A percentile compares a stretch with the other conserved stretches of the same genome.
phyloP scores from a whole-genome alignment of 2,888 invertebrate genomes.

The Machimus atricapillus region DNA sequence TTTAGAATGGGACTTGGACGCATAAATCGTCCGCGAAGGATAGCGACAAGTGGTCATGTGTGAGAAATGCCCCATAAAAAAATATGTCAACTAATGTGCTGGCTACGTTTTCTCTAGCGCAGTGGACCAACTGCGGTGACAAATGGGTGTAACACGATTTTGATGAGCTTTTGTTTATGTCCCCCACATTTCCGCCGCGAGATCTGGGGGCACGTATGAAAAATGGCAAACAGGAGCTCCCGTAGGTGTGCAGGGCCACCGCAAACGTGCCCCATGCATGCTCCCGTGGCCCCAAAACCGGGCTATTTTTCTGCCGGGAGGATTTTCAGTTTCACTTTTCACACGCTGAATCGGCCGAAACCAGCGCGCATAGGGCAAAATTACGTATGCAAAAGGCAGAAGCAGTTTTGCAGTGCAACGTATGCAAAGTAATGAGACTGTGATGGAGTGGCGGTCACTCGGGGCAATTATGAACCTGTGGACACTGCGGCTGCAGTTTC shows the following conservation, averaged over 20 bases:
- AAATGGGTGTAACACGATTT: conserved; percentile 45
- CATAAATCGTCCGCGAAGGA: conserved; percentile 1
- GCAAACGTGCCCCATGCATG: neutral
- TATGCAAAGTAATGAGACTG: conserved; percentile 2
- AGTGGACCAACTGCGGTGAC: neutral
- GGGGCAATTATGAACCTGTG: conserved; percentile 2
- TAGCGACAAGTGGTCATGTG: neutral
- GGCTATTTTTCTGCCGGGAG: neutral
- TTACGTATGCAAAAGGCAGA: conserved; percentile 15
- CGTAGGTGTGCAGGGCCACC: neutral
- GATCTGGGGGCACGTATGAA: neutral
- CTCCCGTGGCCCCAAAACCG: neutral
- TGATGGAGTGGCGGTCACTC: neutral
- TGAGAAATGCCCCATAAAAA: neutral
- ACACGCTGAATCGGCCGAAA: neutral
- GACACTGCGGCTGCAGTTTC: neutral
- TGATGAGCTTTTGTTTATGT: conserved; percentile 47
- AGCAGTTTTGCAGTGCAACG: neutral
- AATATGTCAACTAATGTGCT: conserved; percentile 38
- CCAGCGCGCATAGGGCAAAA: neutral
- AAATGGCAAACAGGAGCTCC: neutral
- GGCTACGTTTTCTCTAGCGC: neutral
- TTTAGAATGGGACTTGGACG: neutral
- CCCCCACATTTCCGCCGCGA: neutral
- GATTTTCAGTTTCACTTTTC: conserved; percentile 35